Evolutionary conservation across 2,113 vertebrate genomes (phyloP).

Genomic region (Ageneiosus marmoratus): DNA sequence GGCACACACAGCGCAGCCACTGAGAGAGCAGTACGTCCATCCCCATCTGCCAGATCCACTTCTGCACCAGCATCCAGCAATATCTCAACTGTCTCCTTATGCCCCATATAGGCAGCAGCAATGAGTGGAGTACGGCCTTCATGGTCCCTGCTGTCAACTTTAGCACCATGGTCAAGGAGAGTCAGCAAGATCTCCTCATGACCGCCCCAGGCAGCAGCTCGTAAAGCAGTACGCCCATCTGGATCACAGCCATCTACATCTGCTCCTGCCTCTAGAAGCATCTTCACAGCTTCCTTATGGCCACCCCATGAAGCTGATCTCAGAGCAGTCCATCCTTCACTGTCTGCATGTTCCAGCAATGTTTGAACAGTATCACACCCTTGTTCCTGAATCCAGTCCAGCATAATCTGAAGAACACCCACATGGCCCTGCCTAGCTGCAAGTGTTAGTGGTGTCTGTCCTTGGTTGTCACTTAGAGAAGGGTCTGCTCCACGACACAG

Average conservation of each 20-base stretch:
- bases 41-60: conserved; percentile 69
- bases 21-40: conserved; percentile 76
- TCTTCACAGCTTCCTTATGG: conserved; percentile 67
- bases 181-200: conserved; percentile 74
- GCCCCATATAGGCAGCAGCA: conserved; percentile 80
- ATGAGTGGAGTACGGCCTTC: conserved; percentile 78
- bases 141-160: conserved; percentile 69
- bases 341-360: conserved; percentile 73
- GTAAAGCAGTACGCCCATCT: conserved; percentile 75
- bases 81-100: conserved; percentile 70
- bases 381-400: conserved; percentile 66
- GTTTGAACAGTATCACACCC: conserved; percentile 23
- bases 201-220: conserved; percentile 80
- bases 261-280: conserved; percentile 73
- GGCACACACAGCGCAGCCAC: conserved; percentile 78
- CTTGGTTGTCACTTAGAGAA: conserved; percentile 69
- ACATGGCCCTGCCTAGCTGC: conserved; percentile 73
- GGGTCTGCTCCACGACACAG: conserved; percentile 69
- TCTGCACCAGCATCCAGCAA: conserved; percentile 69
- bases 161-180: conserved; percentile 68
- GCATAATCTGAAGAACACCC: conserved; percentile 64
- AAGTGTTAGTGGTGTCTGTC: conserved; percentile 74
- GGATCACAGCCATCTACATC: conserved; percentile 74
- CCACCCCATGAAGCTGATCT: conserved; percentile 80
- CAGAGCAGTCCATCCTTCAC: conserved; percentile 78